Evolutionary conservation across 2,113 vertebrate genomes (phyloP).

Genomic region (Malurus alboscapulatus): DNA sequence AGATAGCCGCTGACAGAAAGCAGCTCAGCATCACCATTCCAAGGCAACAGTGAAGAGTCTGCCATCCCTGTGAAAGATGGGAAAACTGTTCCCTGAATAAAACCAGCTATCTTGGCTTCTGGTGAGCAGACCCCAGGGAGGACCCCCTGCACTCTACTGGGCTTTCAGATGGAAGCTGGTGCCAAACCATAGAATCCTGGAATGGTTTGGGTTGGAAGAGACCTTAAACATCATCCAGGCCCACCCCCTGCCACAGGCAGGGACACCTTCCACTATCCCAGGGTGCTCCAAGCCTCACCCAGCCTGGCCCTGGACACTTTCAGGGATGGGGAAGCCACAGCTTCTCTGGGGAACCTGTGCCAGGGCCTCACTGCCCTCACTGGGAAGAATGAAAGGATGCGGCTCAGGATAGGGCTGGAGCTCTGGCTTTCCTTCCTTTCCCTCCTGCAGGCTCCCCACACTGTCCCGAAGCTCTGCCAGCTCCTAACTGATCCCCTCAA

Average conservation of each 20-base stretch:
- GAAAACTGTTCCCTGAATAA: background rate
- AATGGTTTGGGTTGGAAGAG: background rate
- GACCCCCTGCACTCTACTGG: fast-evolving
- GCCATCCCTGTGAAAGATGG: no score
- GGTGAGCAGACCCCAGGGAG: background rate
- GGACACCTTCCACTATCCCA: fast-evolving
- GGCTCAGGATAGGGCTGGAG: background rate
- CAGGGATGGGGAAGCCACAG: background rate
- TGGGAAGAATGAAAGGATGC: background rate
- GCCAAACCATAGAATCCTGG: background rate
- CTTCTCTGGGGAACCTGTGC: background rate
- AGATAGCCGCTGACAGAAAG: background rate
- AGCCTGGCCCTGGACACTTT: background rate
- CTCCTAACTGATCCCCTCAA: background rate
- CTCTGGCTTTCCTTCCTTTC: no score
- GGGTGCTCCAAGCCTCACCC: fast-evolving
- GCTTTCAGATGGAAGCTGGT: background rate
- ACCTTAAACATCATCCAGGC: background rate
- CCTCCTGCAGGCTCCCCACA: background rate
- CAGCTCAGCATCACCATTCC: background rate
- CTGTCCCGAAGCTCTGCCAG: background rate
- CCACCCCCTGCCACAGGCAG: fast-evolving
- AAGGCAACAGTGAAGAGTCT: background rate
- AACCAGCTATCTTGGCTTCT: background rate
- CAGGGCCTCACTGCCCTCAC: background rate